Conservation (phyloP, 2,797 vertebrate genomes). For the Tadarida brasiliensis region DNA sequence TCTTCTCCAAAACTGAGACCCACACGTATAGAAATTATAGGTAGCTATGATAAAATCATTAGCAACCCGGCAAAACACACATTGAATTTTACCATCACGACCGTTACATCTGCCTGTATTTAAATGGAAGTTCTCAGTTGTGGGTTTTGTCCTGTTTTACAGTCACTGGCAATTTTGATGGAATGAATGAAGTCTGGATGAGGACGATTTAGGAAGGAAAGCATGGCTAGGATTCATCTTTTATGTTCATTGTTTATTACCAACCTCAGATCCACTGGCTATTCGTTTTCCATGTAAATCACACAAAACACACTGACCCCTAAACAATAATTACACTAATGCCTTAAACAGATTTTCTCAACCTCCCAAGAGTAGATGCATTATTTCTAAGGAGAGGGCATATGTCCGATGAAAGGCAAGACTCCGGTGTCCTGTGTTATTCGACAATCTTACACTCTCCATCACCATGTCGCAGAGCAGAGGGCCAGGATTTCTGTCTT, state of each 20-base stretch:
- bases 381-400: not conserved
- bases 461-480: not conserved
- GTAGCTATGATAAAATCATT: not conserved
- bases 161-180: not conserved
- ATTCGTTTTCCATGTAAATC: constrained; percentile 57
- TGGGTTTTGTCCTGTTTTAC: not conserved
- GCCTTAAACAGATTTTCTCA: constrained; percentile 6
- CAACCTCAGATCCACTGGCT: constrained; percentile 27
- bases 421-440: not conserved
- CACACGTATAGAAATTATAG: not conserved
- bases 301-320: not conserved
- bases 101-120: not conserved
- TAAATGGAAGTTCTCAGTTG: not conserved
- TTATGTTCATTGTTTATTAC: not conserved
- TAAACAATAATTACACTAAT: constrained; percentile 58
- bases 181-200: not conserved
- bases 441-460: not conserved
- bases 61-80: not conserved
- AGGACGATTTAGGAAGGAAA: not conserved
- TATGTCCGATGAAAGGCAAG: not conserved
- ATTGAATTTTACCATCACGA: not conserved
- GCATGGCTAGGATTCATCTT: not conserved
- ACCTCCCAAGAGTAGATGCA: not conserved
- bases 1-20: not conserved
- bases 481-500: not conserved